These are phyloP conservation scores for Diloba caeruleocephala DNA, from an alignment of 2,888 invertebrate species.

Conservation along the genomic window DNA sequence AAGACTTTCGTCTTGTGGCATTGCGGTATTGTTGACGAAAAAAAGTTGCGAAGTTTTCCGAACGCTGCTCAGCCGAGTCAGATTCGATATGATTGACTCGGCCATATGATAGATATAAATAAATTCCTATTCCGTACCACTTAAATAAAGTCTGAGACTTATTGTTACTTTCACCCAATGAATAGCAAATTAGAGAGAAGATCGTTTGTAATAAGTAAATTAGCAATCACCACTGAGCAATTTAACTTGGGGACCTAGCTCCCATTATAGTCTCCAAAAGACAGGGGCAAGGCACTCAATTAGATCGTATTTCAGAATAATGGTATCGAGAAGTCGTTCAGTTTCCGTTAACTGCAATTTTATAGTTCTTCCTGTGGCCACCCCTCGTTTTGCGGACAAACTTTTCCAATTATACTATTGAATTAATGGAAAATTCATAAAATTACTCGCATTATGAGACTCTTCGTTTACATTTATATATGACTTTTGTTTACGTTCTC, in stretches of 20 bases:
- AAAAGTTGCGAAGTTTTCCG: too few relatives aligned
- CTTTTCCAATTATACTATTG: slow-evolving; percentile 76
- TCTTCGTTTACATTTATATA: slow-evolving; percentile 58
- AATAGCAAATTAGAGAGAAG: slow-evolving; percentile 50
- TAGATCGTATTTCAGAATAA: slow-evolving; percentile 74
- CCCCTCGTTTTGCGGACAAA: slow-evolving; percentile 67
- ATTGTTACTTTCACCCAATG: slow-evolving; percentile 32
- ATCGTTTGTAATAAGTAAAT: slow-evolving; percentile 58
- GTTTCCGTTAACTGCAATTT: slow-evolving; percentile 75
- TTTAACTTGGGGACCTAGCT: slow-evolving; percentile 39
- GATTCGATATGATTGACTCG: neutral
- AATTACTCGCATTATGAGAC: slow-evolving; percentile 63
- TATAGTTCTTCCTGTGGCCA: slow-evolving; percentile 73
- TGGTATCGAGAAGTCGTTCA: slow-evolving; percentile 76
- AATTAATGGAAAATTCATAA: slow-evolving; percentile 72
- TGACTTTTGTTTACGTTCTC: slow-evolving; percentile 46
- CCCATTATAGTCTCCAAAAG: slow-evolving; percentile 54
- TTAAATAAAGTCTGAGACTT: slow-evolving; percentile 23
- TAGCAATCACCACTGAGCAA: slow-evolving; percentile 49
- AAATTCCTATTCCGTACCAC: slow-evolving; percentile 5
- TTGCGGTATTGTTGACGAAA: too few relatives aligned
- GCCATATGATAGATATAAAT: slow-evolving; percentile 2
- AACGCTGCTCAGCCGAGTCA: neutral
- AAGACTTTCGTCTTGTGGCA: too few relatives aligned
- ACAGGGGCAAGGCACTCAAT: slow-evolving; percentile 65